These are phyloP conservation scores for Meloidogyne chitwoodi DNA, from an alignment of 1,140 invertebrate species.

Conservation along the genomic window DNA sequence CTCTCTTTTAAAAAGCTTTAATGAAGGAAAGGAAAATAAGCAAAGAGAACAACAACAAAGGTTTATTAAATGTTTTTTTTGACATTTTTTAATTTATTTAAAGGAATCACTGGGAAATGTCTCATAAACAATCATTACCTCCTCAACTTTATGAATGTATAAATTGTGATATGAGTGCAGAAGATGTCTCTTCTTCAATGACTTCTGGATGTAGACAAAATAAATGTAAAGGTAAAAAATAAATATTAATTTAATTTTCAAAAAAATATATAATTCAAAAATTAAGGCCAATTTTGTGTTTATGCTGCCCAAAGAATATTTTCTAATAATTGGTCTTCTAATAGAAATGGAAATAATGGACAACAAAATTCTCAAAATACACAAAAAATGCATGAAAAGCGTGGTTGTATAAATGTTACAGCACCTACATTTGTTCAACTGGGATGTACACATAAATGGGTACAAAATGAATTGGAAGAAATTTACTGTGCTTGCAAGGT, in stretches of 20 bases:
- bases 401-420: slow-evolving; percentile 57
- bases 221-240: slow-evolving; percentile 21
- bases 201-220: slow-evolving; percentile 53
- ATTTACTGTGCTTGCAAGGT: slow-evolving; percentile 35
- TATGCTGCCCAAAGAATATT: slow-evolving; percentile 43
- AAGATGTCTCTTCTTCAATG: slow-evolving; percentile 38
- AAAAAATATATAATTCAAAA: slow-evolving; percentile 1
- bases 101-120: not conserved
- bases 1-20: slow-evolving; percentile 4
- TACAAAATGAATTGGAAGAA: slow-evolving; percentile 46
- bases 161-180: slow-evolving; percentile 49
- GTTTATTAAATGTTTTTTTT: not conserved
- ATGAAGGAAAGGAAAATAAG: not conserved
- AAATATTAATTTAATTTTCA: not conserved
- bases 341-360: not conserved
- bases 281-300: slow-evolving; percentile 49
- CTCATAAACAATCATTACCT: not conserved
- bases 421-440: slow-evolving; percentile 44
- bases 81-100: not conserved
- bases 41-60: not conserved
- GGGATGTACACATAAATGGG: slow-evolving; percentile 57
- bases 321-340: not conserved
- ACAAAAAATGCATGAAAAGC: slow-evolving; percentile 42
- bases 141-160: slow-evolving; percentile 39
- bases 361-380: not conserved